Evolutionary conservation across 2,888 invertebrate species (phyloP), one percentile per base, ranked within the genome.

Genomic region (Achlya flavicornis): DNA sequence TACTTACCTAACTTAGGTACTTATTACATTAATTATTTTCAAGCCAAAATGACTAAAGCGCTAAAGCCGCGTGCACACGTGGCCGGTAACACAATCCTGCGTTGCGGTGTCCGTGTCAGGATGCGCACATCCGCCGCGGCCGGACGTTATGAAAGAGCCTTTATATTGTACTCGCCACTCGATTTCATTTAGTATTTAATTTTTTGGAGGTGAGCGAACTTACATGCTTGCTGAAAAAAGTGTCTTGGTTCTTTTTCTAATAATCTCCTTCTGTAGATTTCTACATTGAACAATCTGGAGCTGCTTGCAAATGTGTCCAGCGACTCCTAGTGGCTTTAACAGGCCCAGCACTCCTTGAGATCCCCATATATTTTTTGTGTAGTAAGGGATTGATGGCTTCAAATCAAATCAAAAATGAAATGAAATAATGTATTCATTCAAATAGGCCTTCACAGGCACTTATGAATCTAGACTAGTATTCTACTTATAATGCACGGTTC

Each of bases 131-230:
- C 85, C 85, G 84, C 73, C 69, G 66, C 67, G 67, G 65, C 76
- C 78, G 83, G 80, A 77, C 76, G 77, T 67, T 66, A 78, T 84
- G 77, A 86, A 84, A 72, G 82, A 75, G 66, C 72, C 83, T 84
- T 77, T 86, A 78, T 81, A 58, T 64, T 65, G 8, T 53, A 19
- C 1, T 19, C 16, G 10, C 19, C 53, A 19, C 19, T n/a, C n/a
- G 53, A 1, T 53, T 53, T 53, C 1, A 19, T 53, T 19, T 4
- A n/a, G n/a, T 53, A 19, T 53, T 19, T 19, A 53, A 53, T 53
- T 53, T 53, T 53, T 53, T 19, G 53, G 53, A 53, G 53, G 53
- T 53, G 53, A 53, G 53, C 53, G 53, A 53, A 53, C 53, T 53
- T 14, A 19, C 53, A 10, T 10, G 53, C 10, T 53, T 53, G n/a